A percentile compares a stretch with the other conserved stretches of the same genome.
These are phyloP conservation scores for Corythornis cristatus DNA, from an alignment of 2,113 vertebrate genomes.

Conservation along the genomic window DNA sequence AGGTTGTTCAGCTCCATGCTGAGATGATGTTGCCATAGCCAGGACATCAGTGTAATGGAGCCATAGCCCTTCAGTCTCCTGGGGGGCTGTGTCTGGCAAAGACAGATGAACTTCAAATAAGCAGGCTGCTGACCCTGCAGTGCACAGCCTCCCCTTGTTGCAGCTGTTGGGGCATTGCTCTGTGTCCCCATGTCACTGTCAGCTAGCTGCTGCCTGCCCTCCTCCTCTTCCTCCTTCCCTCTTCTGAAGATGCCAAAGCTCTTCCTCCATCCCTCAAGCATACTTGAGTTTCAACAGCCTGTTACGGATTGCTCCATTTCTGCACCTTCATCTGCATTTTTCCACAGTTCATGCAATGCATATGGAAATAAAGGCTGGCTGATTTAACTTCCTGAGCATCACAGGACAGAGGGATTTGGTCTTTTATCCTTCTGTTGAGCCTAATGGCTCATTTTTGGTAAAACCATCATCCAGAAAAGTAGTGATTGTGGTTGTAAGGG, in stretches of 20 bases:
- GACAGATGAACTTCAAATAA: not conserved
- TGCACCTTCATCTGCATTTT: not conserved
- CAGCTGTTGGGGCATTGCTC: not conserved
- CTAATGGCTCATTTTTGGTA: not conserved
- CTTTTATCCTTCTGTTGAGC: not conserved
- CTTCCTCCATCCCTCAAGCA: not conserved
- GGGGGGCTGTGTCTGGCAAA: not conserved
- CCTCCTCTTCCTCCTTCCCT: not conserved
- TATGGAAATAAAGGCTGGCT: not conserved
- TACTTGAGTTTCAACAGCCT: not conserved
- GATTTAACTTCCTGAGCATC: not conserved
- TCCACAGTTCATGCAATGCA: not conserved
- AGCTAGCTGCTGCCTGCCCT: not conserved
- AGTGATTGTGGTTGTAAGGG: not conserved
- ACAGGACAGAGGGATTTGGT: not conserved
- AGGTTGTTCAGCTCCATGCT: not conserved
- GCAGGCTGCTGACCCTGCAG: rapidly evolving
- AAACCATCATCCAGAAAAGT: slow-evolving; percentile 13
- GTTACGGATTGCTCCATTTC: not conserved
- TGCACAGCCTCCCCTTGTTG: not conserved
- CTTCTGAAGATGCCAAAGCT: not conserved
- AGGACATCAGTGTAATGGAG: not conserved
- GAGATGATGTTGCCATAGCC: not conserved
- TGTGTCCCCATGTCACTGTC: not conserved
- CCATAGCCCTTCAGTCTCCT: not conserved